Conservation (phyloP, 2,113 vertebrate genomes). For the Ptyas mucosa region DNA sequence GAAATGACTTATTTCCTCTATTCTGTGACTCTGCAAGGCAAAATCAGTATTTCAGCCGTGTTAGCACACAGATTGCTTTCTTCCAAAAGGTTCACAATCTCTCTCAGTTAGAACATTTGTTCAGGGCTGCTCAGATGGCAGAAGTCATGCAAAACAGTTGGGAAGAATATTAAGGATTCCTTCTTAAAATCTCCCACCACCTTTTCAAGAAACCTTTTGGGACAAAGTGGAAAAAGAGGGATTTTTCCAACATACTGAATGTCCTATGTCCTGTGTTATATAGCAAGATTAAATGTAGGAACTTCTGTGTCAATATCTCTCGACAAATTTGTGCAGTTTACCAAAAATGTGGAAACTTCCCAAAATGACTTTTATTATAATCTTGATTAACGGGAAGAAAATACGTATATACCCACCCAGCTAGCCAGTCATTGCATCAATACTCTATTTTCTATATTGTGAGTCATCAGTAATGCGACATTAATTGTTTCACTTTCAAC, state of each 20-base stretch:
- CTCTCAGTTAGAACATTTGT: neutral
- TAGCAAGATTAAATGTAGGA: neutral
- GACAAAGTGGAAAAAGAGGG: neutral
- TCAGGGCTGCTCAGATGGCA: neutral
- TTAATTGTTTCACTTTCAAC: neutral
- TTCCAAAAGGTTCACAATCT: neutral
- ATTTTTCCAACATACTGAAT: neutral
- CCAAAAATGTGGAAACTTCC: neutral
- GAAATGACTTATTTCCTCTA: constrained; percentile 4
- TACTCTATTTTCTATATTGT: accelerated
- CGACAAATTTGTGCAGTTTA: neutral
- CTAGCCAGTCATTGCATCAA: neutral
- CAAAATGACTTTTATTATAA: neutral
- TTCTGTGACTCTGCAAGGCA: neutral
- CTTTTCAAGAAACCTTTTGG: neutral
- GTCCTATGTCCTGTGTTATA: neutral
- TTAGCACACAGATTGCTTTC: constrained; percentile 15
- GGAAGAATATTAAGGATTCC: neutral
- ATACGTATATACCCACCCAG: neutral
- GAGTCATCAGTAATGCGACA: neutral
- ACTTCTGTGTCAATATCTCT: neutral
- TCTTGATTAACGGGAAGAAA: neutral
- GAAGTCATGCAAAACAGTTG: neutral
- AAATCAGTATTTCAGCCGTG: neutral
- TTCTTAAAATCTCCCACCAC: neutral